Evolutionary conservation across 2,888 invertebrate genomes (phyloP).

Genomic region (Perizoma flavofasciatum): DNA sequence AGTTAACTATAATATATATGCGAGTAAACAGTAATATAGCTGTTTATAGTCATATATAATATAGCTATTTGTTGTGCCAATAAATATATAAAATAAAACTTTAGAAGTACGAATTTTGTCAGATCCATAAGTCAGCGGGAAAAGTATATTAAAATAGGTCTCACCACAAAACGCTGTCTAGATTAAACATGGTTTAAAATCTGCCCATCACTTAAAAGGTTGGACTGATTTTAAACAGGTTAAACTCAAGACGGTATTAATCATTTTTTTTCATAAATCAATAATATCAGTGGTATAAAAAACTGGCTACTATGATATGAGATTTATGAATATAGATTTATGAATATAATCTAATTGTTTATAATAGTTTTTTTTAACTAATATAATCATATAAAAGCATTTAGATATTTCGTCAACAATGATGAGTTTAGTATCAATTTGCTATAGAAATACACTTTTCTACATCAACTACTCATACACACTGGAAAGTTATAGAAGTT

Average conservation of each 20-base stretch:
- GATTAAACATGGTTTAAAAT: neutral
- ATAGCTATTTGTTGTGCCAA: too few species aligned
- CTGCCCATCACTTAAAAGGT: too few species aligned
- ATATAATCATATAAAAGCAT: conserved; percentile 2
- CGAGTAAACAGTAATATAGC: too few species aligned
- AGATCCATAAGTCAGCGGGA: conserved; percentile 1
- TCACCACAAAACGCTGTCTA: conserved; percentile 7
- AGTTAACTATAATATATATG: neutral
- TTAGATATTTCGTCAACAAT: neutral
- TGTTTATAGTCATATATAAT: too few species aligned
- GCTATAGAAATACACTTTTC: neutral
- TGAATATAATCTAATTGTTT: too few species aligned
- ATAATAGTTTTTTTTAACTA: too few species aligned
- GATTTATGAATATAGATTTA: conserved; percentile 3
- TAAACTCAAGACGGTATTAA: too few species aligned
- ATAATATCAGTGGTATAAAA: conserved; percentile 12
- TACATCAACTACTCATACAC: neutral
- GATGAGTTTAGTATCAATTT: neutral
- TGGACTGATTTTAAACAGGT: too few species aligned
- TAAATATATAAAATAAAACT: too few species aligned
- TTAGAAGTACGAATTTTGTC: too few species aligned
- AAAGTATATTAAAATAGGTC: conserved; percentile 1
- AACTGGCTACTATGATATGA: conserved; percentile 20
- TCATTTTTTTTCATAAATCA: neutral
- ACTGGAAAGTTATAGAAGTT: conserved; percentile 13